Evolutionary conservation across 2,113 vertebrate genomes (phyloP), one percentile per base, ranked within the genome.

Genomic region (Setophaga kirtlandii): DNA sequence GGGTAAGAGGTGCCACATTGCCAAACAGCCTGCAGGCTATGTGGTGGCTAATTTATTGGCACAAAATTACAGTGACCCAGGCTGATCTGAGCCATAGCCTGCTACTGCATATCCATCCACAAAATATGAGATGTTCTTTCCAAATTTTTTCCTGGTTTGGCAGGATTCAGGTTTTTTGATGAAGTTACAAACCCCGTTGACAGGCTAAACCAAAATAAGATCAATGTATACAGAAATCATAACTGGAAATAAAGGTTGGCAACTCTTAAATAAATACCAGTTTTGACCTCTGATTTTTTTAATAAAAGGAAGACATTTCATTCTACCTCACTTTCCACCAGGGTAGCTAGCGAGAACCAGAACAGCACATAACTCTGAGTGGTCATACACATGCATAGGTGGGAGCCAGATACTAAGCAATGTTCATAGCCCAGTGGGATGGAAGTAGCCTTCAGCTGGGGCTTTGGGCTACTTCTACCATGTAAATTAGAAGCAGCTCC

Each of bases 191-290:
- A 60, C n/a, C 78, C 70, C 27, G 4, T 52, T 85, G 44, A 59
- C 58, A 64, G 52, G 50, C 49, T 79, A 79, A 90, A 71, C 53
- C 37, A 90, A 79, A 90, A 68, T 52, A 64, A 83, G 44, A 21
- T 82, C 44, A 42, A 87, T 42, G 11, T n/a, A 78, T 19, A 55
- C 23, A 78, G 52, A 79, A 79, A 76, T 35, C 75, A 7, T 71
- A 71, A 41, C 27, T 60, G 30, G 14, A 90, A 87, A 44, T 64
- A 60, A 68, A 79, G 15, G 9, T 37, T 85, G 41, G 12, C 30
- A 85, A 15, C 35, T 42, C 44, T 71, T 49, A 89, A 83, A 86
- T 42, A 93, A 95, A 67, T 60, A 64, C 13, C 24, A 33, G 2
- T 65, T 83, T 80, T 89, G 59, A 46, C 22, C 27, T 82, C 56